phyloP scores from a whole-genome alignment of 30 jellyfish, hydroid and myxozoan species.

The Aurelia sp. region DNA sequence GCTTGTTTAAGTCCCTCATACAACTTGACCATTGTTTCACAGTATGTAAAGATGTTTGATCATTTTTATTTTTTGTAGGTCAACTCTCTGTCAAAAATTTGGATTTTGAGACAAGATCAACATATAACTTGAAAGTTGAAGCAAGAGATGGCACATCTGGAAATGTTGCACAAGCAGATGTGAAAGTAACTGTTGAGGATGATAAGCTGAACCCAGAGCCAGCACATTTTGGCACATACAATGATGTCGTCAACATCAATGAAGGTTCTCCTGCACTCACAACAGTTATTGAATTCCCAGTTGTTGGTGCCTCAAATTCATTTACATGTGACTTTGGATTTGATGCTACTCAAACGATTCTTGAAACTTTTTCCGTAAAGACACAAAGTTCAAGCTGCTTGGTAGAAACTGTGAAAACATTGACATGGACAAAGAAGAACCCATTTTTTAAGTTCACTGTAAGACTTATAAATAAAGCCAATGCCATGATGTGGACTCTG shows the following conservation, averaged over 20 bases:
- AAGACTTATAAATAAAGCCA: slow-evolving; percentile 70
- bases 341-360: slow-evolving; percentile 78
- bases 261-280: slow-evolving; percentile 70
- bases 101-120: slow-evolving; percentile 68
- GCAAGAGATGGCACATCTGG: slow-evolving; percentile 81
- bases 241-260: slow-evolving; percentile 40
- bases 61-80: slow-evolving; percentile 39
- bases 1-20: too few relatives aligned
- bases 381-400: slow-evolving; percentile 83
- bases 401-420: slow-evolving; percentile 49
- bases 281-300: slow-evolving; percentile 57
- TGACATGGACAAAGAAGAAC: slow-evolving; percentile 80
- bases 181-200: slow-evolving; percentile 77
- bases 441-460: slow-evolving; percentile 78
- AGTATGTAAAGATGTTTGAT: neutral
- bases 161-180: slow-evolving; percentile 71
- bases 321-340: slow-evolving; percentile 86
- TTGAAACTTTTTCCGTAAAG: slow-evolving; percentile 56
- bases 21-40: too few relatives aligned
- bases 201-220: slow-evolving; percentile 74
- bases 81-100: slow-evolving; percentile 88
- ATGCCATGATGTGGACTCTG: slow-evolving; percentile 70
- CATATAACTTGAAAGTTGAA: slow-evolving; percentile 70
- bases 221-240: slow-evolving; percentile 77
- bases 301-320: slow-evolving; percentile 62